phyloP scores from a whole-genome alignment of 2,888 invertebrate species.

The Ichneumon xanthorius region DNA sequence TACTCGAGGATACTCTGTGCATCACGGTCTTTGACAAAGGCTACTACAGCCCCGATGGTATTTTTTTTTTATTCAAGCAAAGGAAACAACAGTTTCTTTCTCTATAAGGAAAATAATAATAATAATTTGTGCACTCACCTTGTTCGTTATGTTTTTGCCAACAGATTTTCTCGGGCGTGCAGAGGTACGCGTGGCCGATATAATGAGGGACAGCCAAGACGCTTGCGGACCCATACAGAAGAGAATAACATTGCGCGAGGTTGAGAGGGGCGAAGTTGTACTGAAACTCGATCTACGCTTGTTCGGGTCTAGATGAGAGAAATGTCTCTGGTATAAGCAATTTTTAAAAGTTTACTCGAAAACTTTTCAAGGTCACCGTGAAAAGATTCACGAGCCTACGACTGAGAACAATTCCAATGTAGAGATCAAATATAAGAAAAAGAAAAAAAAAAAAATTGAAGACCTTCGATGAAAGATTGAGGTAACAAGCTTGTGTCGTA shows the following conservation, averaged over 20 bases:
- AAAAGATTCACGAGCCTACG: neutral
- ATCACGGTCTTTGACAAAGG: slow-evolving; percentile 90
- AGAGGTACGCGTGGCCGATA: slow-evolving; percentile 89
- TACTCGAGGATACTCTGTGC: slow-evolving; percentile 89
- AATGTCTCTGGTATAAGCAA: neutral
- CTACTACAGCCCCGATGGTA: slow-evolving; percentile 91
- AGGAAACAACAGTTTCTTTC: neutral
- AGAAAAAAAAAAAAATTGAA: slow-evolving; percentile 5
- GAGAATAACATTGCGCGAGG: slow-evolving; percentile 89
- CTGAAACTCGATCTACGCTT: slow-evolving; percentile 90
- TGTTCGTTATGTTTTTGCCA: slow-evolving; percentile 58
- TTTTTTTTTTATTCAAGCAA: slow-evolving; percentile 60
- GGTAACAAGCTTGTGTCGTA: slow-evolving; percentile 1
- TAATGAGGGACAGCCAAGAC: slow-evolving; percentile 87
- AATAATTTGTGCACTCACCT: slow-evolving; percentile 31
- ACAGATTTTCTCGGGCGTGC: slow-evolving; percentile 90
- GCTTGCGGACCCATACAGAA: slow-evolving; percentile 89
- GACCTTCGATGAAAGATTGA: slow-evolving; percentile 14
- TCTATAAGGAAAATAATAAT: no score
- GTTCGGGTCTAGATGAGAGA: slow-evolving; percentile 82
- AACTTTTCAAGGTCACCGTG: slow-evolving; percentile 8
- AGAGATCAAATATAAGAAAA: slow-evolving; percentile 18
- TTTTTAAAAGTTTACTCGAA: neutral
- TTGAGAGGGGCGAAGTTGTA: slow-evolving; percentile 89
- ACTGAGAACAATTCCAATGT: slow-evolving; percentile 14